phyloP scores from a whole-genome alignment of 2,113 vertebrate genomes.

The Equus quagga region DNA sequence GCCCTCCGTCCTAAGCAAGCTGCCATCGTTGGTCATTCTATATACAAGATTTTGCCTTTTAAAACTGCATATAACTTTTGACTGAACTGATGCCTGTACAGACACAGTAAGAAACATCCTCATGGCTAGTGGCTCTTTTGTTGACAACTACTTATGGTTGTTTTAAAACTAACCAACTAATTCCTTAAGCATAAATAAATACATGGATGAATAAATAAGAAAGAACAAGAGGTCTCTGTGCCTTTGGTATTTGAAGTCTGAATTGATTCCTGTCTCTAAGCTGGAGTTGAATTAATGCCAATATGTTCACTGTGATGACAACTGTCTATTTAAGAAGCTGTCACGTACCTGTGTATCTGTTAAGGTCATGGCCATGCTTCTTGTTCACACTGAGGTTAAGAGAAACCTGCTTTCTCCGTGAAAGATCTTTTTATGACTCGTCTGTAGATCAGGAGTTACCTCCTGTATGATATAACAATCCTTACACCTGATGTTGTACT shows the following conservation, averaged over 20 bases:
- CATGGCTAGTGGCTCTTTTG: background rate
- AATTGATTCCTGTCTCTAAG: background rate
- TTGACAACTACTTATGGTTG: background rate
- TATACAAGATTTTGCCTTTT: background rate
- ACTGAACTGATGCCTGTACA: background rate
- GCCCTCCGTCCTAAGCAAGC: background rate
- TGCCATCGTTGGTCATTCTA: rapidly evolving
- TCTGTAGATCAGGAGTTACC: no score
- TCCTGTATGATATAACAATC: no score
- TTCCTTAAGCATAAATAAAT: background rate
- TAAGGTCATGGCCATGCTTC: background rate
- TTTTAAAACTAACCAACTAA: background rate
- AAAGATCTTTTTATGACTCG: background rate
- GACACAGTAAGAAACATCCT: background rate
- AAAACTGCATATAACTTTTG: background rate
- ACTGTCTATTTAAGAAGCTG: background rate
- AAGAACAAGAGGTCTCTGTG: background rate
- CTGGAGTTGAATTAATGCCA: background rate
- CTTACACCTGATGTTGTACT: background rate
- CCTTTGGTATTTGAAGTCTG: background rate
- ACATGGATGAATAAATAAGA: background rate
- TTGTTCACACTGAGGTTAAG: background rate
- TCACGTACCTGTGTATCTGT: background rate
- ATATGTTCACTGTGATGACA: no score
- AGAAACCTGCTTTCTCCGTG: background rate